Evolutionary conservation across 2,888 invertebrate species (phyloP), one percentile per base, ranked within the genome.

Genomic region (Camponotus fellah): DNA sequence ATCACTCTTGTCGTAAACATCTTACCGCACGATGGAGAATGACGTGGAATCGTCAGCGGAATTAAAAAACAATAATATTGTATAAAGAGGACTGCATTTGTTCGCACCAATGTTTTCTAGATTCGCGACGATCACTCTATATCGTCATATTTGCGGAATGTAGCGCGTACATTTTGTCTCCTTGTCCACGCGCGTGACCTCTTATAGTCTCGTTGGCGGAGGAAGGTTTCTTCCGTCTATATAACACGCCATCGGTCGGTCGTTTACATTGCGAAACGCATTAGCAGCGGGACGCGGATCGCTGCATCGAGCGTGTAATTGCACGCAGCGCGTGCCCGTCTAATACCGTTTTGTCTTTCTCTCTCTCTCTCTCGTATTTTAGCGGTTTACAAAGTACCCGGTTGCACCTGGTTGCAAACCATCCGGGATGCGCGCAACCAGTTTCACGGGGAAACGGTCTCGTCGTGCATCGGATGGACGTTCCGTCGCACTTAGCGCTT

Each of bases 321-420:
- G 82, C 66, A 72, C 14, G 49, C 66, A 82, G 82, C 84, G 82
- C 86, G 86, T 86, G 86, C 86, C 71, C 60, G 65, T 71, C 66
- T 72, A 79, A 64, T 62, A 75, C 58, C 77, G 53, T 79, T 85
- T 85, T 84, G 81, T 75, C 62, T 60, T 8, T 26, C 60, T 60
- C 32, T 26, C 21, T 58, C 26, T 8, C 49, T 49, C n/a, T 49
- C 8, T 37, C 74, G 56, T 43, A 56, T 34, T 26, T 53, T 64
- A 43, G 58, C 40, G 72, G 49, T 75, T 74, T 66, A 85, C 77
- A 85, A 85, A 71, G 74, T 65, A 72, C 68, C 68, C 65, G 62
- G 60, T 85, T 79, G 79, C 83, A 83, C 85, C 74, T 79, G 82
- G 77, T 85, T 46, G 49, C 49, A 2, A 74, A 60, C 66, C 32